Evolutionary conservation across 2,113 vertebrate genomes (phyloP).

Genomic region (Pheucticus melanocephalus): DNA sequence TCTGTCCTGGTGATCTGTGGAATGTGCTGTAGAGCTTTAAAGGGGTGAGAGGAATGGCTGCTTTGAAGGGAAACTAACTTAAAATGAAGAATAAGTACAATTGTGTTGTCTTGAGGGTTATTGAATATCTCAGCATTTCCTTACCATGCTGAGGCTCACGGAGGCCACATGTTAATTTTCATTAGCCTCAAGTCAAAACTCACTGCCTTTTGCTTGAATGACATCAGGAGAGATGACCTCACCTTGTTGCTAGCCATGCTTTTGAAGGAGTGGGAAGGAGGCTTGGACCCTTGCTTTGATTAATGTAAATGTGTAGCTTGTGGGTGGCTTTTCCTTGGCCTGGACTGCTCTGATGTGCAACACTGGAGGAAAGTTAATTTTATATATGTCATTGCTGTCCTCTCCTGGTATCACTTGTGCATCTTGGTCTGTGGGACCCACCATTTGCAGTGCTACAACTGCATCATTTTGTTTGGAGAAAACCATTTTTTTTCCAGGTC

Average conservation of each 20-base stretch:
- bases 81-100: background rate
- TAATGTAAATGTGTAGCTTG: background rate
- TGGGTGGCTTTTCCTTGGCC: background rate
- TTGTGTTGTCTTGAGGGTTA: background rate
- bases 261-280: background rate
- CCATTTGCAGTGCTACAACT: background rate
- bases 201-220: background rate
- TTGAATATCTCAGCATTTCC: background rate
- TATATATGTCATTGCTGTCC: background rate
- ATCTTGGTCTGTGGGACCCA: background rate
- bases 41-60: background rate
- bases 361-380: background rate
- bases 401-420: background rate
- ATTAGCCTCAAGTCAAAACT: background rate
- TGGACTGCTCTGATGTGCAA: background rate
- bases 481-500: background rate
- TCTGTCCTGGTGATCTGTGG: background rate
- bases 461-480: background rate
- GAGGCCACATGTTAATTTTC: background rate
- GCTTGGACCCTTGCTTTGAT: background rate
- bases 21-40: background rate
- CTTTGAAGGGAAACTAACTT: background rate
- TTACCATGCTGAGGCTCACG: accelerated
- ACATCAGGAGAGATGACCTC: background rate
- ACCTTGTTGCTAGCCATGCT: background rate